Conservation (phyloP, 2,797 vertebrate species). For the Chelon labrosus region DNA sequence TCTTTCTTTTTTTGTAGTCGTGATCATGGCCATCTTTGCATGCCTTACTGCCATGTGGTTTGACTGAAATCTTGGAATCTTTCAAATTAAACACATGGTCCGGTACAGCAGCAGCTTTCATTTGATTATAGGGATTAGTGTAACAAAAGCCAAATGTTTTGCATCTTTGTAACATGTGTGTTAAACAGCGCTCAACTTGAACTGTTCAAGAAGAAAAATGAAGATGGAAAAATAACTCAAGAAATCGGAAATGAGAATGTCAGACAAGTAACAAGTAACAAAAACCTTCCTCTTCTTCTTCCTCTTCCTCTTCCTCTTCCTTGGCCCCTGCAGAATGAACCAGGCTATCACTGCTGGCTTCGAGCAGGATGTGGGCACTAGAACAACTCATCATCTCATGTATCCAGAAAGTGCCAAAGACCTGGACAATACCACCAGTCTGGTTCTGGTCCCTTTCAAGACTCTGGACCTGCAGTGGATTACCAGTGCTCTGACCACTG, state of each 20-base stretch:
- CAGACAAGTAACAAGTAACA: constrained; percentile 9
- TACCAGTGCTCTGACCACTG: constrained; percentile 90
- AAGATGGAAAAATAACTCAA: not conserved
- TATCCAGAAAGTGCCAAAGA: constrained; percentile 95
- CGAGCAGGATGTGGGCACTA: constrained; percentile 91
- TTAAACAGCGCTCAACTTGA: constrained; percentile 1
- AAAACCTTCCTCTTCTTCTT: not conserved
- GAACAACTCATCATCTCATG: constrained; percentile 94
- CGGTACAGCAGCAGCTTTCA: not conserved
- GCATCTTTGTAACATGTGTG: constrained; percentile 21
- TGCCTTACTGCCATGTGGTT: constrained; percentile 3
- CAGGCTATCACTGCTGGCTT: constrained; percentile 89
- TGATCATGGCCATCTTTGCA: not conserved
- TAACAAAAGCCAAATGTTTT: constrained; percentile 22
- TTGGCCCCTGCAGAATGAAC: constrained; percentile 89
- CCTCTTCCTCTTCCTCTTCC: too few relatives aligned
- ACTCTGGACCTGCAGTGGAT: constrained; percentile 93
- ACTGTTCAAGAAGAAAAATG: constrained; percentile 1
- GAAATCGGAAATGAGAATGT: not conserved
- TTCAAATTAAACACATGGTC: constrained; percentile 17
- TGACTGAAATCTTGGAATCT: constrained; percentile 3
- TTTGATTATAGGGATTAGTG: constrained; percentile 7
- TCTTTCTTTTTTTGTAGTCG: not conserved
- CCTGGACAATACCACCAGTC: constrained; percentile 86
- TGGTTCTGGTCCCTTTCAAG: constrained; percentile 95